Conservation (phyloP, 2,888 invertebrate species). For the Ypsolopha sequella region DNA sequence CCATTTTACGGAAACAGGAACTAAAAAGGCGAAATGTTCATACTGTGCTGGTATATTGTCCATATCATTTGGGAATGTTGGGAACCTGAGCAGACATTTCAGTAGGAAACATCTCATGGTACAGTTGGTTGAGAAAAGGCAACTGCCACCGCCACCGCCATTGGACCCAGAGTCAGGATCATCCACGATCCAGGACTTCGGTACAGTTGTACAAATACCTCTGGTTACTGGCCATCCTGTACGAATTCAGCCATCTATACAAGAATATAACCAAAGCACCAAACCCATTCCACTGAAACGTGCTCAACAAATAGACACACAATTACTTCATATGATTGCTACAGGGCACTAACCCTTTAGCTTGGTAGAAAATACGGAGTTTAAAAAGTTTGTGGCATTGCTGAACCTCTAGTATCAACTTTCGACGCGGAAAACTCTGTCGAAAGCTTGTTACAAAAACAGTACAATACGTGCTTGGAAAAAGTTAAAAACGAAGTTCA, state of each 20-base stretch:
- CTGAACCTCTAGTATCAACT: constrained; percentile 3
- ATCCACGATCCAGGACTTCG: too few species aligned
- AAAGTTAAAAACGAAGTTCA: constrained; percentile 4
- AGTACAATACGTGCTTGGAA: not conserved
- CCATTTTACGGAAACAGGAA: constrained; percentile 4
- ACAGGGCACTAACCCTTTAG: constrained; percentile 7
- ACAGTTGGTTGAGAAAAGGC: not conserved
- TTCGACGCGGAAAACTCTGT: not conserved
- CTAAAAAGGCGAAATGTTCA: constrained; percentile 7
- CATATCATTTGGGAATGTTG: constrained; percentile 5
- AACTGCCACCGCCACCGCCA: not conserved
- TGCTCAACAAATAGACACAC: constrained; percentile 4
- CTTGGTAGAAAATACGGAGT: constrained; percentile 10
- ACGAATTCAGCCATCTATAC: not conserved
- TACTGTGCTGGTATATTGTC: constrained; percentile 4
- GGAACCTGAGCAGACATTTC: constrained; percentile 8
- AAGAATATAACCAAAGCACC: not conserved
- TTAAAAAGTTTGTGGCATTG: constrained; percentile 4
- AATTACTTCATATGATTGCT: constrained; percentile 7
- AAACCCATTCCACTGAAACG: constrained; percentile 1
- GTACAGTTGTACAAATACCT: too few species aligned
- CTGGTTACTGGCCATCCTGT: too few species aligned
- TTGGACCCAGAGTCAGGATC: not conserved
- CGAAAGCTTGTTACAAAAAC: not conserved
- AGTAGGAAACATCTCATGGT: constrained; percentile 8